phyloP scores from a whole-genome alignment of 2,888 invertebrate species.

The Seladonia tumulorum region DNA sequence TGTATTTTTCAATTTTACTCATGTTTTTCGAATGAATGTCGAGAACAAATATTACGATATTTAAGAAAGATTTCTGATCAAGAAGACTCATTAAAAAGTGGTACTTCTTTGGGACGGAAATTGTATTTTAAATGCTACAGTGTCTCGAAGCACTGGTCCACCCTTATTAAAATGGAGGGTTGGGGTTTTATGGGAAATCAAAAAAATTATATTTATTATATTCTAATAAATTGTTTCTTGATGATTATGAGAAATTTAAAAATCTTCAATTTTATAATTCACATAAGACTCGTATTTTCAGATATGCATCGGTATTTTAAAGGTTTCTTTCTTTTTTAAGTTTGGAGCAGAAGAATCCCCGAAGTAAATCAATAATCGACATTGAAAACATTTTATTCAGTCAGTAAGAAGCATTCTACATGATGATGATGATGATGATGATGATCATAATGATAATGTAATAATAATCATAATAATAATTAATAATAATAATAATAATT shows the following conservation, averaged over 20 bases:
- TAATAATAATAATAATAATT: slow-evolving; percentile 68
- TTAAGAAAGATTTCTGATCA: neutral
- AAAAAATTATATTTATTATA: neutral
- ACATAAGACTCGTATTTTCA: neutral
- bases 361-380: slow-evolving; percentile 67
- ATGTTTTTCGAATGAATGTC: neutral
- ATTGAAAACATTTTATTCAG: slow-evolving; percentile 84
- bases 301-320: neutral
- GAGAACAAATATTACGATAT: neutral
- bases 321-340: neutral
- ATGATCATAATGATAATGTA: slow-evolving; percentile 71
- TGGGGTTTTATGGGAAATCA: neutral
- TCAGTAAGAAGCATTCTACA: slow-evolving; percentile 84
- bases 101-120: neutral
- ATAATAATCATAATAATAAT: slow-evolving; percentile 53
- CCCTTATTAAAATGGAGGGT: neutral
- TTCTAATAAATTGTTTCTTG: neutral
- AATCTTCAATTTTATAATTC: neutral
- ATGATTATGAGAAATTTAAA: neutral
- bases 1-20: neutral
- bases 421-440: slow-evolving; percentile 77
- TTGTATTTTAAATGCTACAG: neutral
- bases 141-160: neutral
- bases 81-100: neutral
- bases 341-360: neutral